Percentiles rank a stretch among this genome's conserved stretches.
These are phyloP conservation scores for Drosophila hydei DNA, from an alignment of 1,140 invertebrate genomes.

Conservation along the genomic window DNA sequence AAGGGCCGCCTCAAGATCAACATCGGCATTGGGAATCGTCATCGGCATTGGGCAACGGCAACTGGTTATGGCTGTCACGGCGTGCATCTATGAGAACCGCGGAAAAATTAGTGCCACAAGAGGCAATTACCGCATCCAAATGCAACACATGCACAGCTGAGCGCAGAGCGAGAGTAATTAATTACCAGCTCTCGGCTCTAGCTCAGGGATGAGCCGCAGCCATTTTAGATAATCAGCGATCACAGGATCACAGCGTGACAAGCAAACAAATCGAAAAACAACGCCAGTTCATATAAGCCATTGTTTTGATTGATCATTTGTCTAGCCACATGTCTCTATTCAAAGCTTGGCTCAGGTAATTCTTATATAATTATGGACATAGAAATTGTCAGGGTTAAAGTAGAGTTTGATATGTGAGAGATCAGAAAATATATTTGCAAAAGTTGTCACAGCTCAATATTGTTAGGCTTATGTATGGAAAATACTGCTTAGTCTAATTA, in stretches of 20 bases:
- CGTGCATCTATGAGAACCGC: constrained; percentile 45
- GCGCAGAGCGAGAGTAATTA: constrained; percentile 24
- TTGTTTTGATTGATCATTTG: constrained; percentile 25
- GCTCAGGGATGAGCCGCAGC: constrained; percentile 4
- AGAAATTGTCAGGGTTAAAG: no score
- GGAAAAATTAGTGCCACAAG: constrained; percentile 29
- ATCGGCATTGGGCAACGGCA: constrained; percentile 1
- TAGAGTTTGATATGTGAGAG: no score
- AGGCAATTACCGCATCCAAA: constrained; percentile 45
- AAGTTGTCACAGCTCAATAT: no score
- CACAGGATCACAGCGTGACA: constrained; percentile 39
- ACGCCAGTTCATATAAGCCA: not conserved
- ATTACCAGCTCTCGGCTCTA: constrained; percentile 31
- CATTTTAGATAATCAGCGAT: constrained; percentile 34
- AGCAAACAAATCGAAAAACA: not conserved
- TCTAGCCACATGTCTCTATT: not conserved
- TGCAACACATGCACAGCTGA: constrained; percentile 13
- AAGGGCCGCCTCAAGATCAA: no score
- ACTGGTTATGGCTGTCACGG: constrained; percentile 53
- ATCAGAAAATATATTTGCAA: no score
- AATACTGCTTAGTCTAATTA: no score
- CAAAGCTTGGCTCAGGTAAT: not conserved
- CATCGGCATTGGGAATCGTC: not conserved
- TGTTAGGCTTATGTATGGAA: no score
- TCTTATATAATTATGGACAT: not conserved